phyloP scores from a whole-genome alignment of 2,888 invertebrate species.

The Mythimna impura region DNA sequence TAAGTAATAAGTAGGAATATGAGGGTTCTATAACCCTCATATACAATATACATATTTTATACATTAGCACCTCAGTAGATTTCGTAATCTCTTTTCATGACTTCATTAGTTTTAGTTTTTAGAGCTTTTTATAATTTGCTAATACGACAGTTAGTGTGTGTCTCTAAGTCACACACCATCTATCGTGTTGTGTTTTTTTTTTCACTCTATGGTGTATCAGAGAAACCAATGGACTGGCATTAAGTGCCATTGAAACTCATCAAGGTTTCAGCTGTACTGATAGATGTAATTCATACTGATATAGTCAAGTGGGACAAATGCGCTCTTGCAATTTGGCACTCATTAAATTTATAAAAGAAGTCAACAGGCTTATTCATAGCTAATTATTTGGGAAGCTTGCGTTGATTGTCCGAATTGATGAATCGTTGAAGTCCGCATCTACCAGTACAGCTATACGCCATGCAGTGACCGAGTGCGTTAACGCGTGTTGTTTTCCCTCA shows the following conservation, averaged over 20 bases:
- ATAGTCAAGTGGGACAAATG: slow-evolving; percentile 46
- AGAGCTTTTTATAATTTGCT: slow-evolving; percentile 71
- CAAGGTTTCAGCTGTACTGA: slow-evolving; percentile 52
- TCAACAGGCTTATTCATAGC: background rate
- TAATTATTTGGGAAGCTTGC: slow-evolving; percentile 14
- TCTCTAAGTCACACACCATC: slow-evolving; percentile 58
- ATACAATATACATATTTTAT: slow-evolving; percentile 48
- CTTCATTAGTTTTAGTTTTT: slow-evolving; percentile 65
- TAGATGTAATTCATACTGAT: slow-evolving; percentile 48
- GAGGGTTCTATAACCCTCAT: slow-evolving; percentile 5
- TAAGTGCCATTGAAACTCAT: slow-evolving; percentile 28
- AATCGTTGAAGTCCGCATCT: slow-evolving; percentile 28
- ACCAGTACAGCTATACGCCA: slow-evolving; percentile 50
- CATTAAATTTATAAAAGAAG: slow-evolving; percentile 6
- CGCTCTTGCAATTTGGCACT: slow-evolving; percentile 20
- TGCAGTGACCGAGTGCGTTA: slow-evolving; percentile 81
- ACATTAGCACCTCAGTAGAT: slow-evolving; percentile 50
- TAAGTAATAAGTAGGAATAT: too few relatives aligned
- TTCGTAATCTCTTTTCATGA: slow-evolving; percentile 31
- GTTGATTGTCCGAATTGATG: slow-evolving; percentile 21
- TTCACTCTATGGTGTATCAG: slow-evolving; percentile 66
- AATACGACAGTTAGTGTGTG: slow-evolving; percentile 58
- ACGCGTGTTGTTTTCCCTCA: slow-evolving; percentile 88
- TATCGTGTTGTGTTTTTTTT: slow-evolving; percentile 62
- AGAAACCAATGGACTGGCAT: slow-evolving; percentile 48